phyloP scores from a whole-genome alignment of 2,888 invertebrate species.

The Chironomus tentans region DNA sequence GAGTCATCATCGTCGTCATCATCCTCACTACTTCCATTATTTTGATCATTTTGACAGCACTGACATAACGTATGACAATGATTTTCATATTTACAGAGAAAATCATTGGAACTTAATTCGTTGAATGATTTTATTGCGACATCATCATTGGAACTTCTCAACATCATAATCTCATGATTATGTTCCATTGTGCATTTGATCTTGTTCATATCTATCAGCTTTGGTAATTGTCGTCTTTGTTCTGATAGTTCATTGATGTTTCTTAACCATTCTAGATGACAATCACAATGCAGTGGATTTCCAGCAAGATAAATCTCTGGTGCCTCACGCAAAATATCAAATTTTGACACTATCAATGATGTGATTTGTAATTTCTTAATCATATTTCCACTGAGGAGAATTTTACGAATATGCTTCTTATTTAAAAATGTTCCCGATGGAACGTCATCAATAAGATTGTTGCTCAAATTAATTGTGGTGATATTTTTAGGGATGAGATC shows the following conservation, averaged over 20 bases:
- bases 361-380: conserved; percentile 62
- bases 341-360: conserved; percentile 56
- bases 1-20: not conserved
- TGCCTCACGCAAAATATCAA: conserved; percentile 46
- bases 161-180: conserved; percentile 35
- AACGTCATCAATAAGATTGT: conserved; percentile 62
- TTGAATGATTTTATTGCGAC: conserved; percentile 47
- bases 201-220: conserved; percentile 69
- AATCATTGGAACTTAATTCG: conserved; percentile 63
- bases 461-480: conserved; percentile 61
- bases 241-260: conserved; percentile 63
- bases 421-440: conserved; percentile 61
- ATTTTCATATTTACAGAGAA: conserved; percentile 70
- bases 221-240: conserved; percentile 62
- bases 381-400: conserved; percentile 66
- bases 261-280: conserved; percentile 79
- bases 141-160: conserved; percentile 45
- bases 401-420: conserved; percentile 62
- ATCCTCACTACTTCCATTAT: not conserved
- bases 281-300: conserved; percentile 78
- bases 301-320: conserved; percentile 72
- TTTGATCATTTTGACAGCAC: conserved; percentile 75
- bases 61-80: conserved; percentile 80
- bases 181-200: conserved; percentile 69
- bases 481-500: conserved; percentile 64